Evolutionary conservation across 2,797 vertebrate genomes (phyloP), one percentile per base, ranked within the genome.

Genomic region (Microhierax caerulescens): DNA sequence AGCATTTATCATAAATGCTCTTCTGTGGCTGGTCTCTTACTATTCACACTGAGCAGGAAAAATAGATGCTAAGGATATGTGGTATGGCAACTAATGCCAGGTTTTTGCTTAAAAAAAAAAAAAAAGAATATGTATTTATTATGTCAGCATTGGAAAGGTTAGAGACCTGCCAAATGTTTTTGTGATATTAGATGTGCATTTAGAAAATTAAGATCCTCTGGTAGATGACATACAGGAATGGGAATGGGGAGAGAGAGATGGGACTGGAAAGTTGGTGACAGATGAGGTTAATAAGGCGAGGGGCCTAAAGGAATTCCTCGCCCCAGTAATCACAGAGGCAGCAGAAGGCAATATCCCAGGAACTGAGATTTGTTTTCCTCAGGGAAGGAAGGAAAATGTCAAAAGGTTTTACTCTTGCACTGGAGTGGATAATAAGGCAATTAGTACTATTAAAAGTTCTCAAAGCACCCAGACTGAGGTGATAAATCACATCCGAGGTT

Each of bases 251-350:
- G 68, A 57, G 43, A 88, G 80, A 92, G n/a, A 67, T 2, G 15
- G 75, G 74, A 92, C 75, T 77, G 93, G 88, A 68, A 95, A 96
- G 84, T 11, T 95, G 93, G 84, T 97, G 95, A 94, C 95, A 94
- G 92, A 95, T 97, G 93, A 97, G 86, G 70, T 15, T 93, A 77
- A 79, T 91, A 92, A 94, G 53, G 86, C 75, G 88, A 93, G 95
- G n/a, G 61, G 80, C 95, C 92, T 93, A 39, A 82, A 95, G 90
- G 93, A 96, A 95, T 95, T 95, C 86, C 85, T 95, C 17, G 74
- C 93, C 92, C 94, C 92, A 95, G 91, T 97, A 96, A 95, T 91
- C 94, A 96, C 86, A 84, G 78, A 96, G 90, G 94, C 87, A 96
- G 91, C 85, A 93, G 95, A 96, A 97, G 94, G 95, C 95, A 95